A percentile compares a stretch with the other conserved stretches of the same genome.
phyloP scores from a whole-genome alignment of 2,797 vertebrate genomes.

The Premnoplex brunnescens region DNA sequence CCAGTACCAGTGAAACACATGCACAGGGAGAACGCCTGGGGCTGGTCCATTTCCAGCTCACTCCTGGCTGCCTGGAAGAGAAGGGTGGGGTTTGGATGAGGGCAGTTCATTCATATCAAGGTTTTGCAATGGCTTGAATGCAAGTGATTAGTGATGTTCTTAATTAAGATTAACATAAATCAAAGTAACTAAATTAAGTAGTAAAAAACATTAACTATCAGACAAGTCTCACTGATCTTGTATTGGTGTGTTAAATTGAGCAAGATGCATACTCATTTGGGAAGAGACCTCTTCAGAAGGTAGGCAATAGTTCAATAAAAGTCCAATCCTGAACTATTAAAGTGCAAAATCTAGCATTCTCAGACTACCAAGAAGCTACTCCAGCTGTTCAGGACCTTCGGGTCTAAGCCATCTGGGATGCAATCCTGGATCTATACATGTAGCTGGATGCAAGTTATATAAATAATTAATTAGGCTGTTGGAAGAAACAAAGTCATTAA shows the following conservation, averaged over 20 bases:
- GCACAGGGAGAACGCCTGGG: rapidly evolving
- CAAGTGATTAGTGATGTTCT: not conserved
- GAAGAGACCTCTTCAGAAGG: not conserved
- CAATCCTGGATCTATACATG: not conserved
- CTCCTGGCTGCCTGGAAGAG: not conserved
- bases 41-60: not conserved
- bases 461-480: not conserved
- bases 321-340: not conserved
- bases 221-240: not conserved
- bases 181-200: not conserved
- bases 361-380: not conserved
- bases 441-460: not conserved
- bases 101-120: not conserved
- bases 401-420: not conserved
- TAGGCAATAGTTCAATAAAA: not conserved
- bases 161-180: not conserved
- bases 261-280: not conserved
- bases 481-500: not conserved
- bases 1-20: rapidly evolving
- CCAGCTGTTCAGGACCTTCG: not conserved
- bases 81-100: not conserved
- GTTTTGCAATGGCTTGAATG: not conserved
- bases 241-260: not conserved
- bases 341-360: not conserved
- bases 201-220: not conserved